A percentile compares a stretch with the other conserved stretches of the same genome.
phyloP scores from a whole-genome alignment of 2,797 vertebrate species.

The Cetoscarus ocellatus region DNA sequence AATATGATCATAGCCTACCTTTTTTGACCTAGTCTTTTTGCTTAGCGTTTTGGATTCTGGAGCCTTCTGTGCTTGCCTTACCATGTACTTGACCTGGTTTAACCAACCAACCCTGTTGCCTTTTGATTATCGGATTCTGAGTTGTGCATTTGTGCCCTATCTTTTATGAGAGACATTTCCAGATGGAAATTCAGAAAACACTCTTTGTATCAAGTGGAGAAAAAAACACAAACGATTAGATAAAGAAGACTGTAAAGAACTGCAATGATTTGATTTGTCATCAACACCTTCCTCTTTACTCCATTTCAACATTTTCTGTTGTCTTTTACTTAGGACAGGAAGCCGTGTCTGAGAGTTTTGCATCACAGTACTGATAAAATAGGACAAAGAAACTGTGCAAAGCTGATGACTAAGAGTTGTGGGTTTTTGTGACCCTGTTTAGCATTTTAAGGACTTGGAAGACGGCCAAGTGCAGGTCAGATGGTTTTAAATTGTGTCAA shows the following conservation, averaged over 20 bases:
- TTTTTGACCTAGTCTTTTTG: too few species aligned
- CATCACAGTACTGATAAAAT: neutral
- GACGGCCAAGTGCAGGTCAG: neutral
- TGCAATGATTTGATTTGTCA: neutral
- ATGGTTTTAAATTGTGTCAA: neutral
- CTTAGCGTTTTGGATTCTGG: too few species aligned
- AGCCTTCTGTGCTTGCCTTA: too few species aligned
- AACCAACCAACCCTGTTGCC: too few species aligned
- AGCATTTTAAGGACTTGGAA: neutral
- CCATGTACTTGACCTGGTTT: too few species aligned
- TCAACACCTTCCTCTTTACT: neutral
- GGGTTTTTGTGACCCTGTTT: conserved; percentile 22
- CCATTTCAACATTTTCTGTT: too few species aligned
- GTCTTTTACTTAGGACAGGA: conserved; percentile 10
- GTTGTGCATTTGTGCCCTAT: too few species aligned
- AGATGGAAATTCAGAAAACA: too few species aligned
- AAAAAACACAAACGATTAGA: neutral
- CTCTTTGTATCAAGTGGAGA: too few species aligned
- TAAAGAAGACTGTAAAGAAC: neutral
- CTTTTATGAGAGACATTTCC: too few species aligned
- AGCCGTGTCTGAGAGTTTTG: neutral
- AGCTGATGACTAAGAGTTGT: neutral
- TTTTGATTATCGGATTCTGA: too few species aligned
- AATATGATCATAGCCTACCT: too few species aligned
- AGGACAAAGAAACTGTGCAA: conserved; percentile 3